A percentile compares a stretch with the other conserved stretches of the same genome.
These are phyloP conservation scores for Chirona hameri DNA, from an alignment of 2,888 invertebrate genomes.

Conservation along the genomic window DNA sequence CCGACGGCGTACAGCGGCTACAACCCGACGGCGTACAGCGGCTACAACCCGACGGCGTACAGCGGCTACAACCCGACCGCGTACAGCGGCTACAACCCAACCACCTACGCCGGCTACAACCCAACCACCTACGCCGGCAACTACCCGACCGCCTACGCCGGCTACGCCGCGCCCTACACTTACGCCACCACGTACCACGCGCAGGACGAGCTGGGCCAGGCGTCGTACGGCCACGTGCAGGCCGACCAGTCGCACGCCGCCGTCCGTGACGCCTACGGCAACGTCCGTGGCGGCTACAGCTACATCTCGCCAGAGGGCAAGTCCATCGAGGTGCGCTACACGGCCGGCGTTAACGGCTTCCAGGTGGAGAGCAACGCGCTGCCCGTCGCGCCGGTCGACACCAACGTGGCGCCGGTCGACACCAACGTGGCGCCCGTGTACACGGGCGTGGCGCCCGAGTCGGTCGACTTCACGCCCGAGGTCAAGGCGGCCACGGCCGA, in stretches of 20 bases:
- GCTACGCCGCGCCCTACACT: constrained; percentile 14
- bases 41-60: no score
- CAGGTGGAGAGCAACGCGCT: constrained; percentile 49
- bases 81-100: no score
- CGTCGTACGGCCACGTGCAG: constrained; percentile 36
- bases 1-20: no score
- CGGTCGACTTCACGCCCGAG: constrained; percentile 29
- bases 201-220: constrained; percentile 42
- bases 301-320: constrained; percentile 52
- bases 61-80: no score
- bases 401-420: constrained; percentile 32
- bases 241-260: constrained; percentile 40
- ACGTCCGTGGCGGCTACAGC: constrained; percentile 50
- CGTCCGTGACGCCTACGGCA: constrained; percentile 47
- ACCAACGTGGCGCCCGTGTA: not conserved
- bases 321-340: constrained; percentile 48
- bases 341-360: constrained; percentile 49
- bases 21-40: no score
- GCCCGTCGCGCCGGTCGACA: constrained; percentile 38
- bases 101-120: no score
- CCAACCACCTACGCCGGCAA: not conserved
- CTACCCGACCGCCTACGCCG: not conserved
- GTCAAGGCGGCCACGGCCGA: constrained; percentile 29
- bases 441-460: not conserved
- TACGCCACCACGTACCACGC: constrained; percentile 41